Percentiles rank a stretch among this genome's conserved stretches.
Evolutionary conservation across 1,140 invertebrate genomes (phyloP).

Genomic region (Macrobrachium nipponense): DNA sequence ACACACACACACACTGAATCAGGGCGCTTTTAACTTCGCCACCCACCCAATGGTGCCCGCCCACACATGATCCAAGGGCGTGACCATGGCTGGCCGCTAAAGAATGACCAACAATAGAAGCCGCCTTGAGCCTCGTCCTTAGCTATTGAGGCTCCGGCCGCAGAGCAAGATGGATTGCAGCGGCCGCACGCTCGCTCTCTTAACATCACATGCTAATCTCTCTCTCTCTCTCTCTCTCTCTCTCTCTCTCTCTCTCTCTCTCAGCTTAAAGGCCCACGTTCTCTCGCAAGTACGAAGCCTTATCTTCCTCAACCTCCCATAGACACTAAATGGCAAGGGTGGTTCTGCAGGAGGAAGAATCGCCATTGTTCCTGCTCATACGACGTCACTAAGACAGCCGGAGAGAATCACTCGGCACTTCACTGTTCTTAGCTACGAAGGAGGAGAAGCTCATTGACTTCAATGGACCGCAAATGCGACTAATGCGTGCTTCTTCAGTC

Average conservation of each 20-base stretch:
- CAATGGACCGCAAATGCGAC: too few relatives aligned
- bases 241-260: neutral
- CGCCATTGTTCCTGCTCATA: too few relatives aligned
- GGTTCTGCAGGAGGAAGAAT: too few relatives aligned
- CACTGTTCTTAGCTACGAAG: too few relatives aligned
- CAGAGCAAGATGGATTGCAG: neutral
- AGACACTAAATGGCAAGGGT: too few relatives aligned
- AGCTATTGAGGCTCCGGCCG: neutral
- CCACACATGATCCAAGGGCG: conserved; percentile 10
- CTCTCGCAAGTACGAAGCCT: too few relatives aligned
- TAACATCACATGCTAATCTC: neutral
- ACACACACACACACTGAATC: neutral
- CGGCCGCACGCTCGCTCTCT: neutral
- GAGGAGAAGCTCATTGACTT: too few relatives aligned
- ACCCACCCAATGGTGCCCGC: neutral
- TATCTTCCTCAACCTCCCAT: too few relatives aligned
- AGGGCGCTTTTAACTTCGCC: neutral
- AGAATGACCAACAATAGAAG: conserved; percentile 13
- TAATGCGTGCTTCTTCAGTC: too few relatives aligned
- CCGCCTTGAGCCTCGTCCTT: neutral
- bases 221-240: neutral
- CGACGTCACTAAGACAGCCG: too few relatives aligned
- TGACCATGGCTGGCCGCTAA: neutral
- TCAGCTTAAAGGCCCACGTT: too few relatives aligned
- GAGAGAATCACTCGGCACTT: too few relatives aligned